Evolutionary conservation across 2,797 vertebrate genomes (phyloP).

Genomic region (Acanthis flammea): DNA sequence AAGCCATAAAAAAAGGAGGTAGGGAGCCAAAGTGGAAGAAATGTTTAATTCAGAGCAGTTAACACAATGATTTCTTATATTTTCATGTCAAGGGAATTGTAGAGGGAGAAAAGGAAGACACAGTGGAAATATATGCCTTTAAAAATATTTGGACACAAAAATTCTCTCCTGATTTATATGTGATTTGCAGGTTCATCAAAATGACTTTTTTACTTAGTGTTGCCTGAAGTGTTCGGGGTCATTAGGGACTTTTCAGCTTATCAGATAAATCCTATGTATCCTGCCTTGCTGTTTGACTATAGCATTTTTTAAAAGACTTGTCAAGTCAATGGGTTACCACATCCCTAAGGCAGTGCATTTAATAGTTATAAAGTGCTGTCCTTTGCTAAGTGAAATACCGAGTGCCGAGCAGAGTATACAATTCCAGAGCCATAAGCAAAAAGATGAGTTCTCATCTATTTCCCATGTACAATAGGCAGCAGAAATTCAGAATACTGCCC

Average conservation of each 20-base stretch:
- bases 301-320: slow-evolving; percentile 66
- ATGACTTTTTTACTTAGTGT: slow-evolving; percentile 43
- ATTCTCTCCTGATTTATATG: slow-evolving; percentile 35
- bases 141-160: slow-evolving; percentile 47
- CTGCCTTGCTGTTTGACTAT: slow-evolving; percentile 45
- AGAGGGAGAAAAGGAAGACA: not conserved
- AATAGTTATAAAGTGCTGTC: slow-evolving; percentile 70
- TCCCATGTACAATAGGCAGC: not conserved
- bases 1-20: not conserved
- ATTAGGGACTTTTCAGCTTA: slow-evolving; percentile 33
- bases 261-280: slow-evolving; percentile 41
- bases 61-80: slow-evolving; percentile 26
- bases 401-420: slow-evolving; percentile 32
- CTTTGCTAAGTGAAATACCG: slow-evolving; percentile 60
- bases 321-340: slow-evolving; percentile 63
- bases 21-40: slow-evolving; percentile 3
- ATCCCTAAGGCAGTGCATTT: slow-evolving; percentile 48
- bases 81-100: slow-evolving; percentile 34
- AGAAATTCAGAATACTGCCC: slow-evolving; percentile 17
- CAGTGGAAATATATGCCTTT: slow-evolving; percentile 54
- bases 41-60: slow-evolving; percentile 43
- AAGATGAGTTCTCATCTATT: slow-evolving; percentile 54
- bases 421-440: slow-evolving; percentile 43
- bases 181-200: slow-evolving; percentile 45
- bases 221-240: slow-evolving; percentile 38